Conservation (phyloP, 1,140 invertebrate species). For the Drosophila subobscura region DNA sequence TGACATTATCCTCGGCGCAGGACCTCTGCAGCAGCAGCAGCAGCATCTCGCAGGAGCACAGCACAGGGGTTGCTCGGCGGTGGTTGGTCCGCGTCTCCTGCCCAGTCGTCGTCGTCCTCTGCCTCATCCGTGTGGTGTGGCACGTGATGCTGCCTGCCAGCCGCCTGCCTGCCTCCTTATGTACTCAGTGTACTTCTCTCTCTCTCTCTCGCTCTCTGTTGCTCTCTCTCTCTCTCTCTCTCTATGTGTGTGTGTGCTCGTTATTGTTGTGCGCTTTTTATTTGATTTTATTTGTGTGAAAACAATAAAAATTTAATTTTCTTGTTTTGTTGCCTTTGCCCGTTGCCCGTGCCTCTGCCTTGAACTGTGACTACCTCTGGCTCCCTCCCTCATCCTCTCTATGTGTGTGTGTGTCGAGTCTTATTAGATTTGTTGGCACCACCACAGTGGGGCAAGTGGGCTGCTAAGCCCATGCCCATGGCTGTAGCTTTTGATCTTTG, state of each 20-base stretch:
- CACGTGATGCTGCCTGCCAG: slow-evolving; percentile 52
- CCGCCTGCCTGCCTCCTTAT: slow-evolving; percentile 40
- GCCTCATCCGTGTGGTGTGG: slow-evolving; percentile 51
- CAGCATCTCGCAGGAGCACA: slow-evolving; percentile 20
- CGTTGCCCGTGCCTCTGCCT: slow-evolving; percentile 37
- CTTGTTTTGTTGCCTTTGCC: slow-evolving; percentile 73
- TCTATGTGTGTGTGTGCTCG: slow-evolving; percentile 21
- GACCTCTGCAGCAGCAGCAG: slow-evolving; percentile 18
- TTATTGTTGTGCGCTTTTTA: slow-evolving; percentile 80
- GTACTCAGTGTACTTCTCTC: slow-evolving; percentile 17
- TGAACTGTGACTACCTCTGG: slow-evolving; percentile 48
- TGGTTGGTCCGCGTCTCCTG: slow-evolving; percentile 81
- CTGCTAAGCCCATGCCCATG: too few species aligned
- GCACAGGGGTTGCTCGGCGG: slow-evolving; percentile 74
- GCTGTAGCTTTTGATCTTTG: too few species aligned
- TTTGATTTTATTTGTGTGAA: slow-evolving; percentile 83
- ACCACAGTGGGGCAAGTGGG: slow-evolving; percentile 31
- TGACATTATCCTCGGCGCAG: slow-evolving; percentile 29
- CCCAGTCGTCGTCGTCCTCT: slow-evolving; percentile 59
- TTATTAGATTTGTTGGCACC: slow-evolving; percentile 31
- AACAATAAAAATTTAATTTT: slow-evolving; percentile 84
- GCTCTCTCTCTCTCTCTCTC: slow-evolving; percentile 22
- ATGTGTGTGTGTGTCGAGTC: slow-evolving; percentile 27
- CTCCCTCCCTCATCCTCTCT: slow-evolving; percentile 18
- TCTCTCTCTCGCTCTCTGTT: slow-evolving; percentile 6